Evolutionary conservation across 2,113 vertebrate species (phyloP).

Genomic region (Pangasianodon hypophthalmus): DNA sequence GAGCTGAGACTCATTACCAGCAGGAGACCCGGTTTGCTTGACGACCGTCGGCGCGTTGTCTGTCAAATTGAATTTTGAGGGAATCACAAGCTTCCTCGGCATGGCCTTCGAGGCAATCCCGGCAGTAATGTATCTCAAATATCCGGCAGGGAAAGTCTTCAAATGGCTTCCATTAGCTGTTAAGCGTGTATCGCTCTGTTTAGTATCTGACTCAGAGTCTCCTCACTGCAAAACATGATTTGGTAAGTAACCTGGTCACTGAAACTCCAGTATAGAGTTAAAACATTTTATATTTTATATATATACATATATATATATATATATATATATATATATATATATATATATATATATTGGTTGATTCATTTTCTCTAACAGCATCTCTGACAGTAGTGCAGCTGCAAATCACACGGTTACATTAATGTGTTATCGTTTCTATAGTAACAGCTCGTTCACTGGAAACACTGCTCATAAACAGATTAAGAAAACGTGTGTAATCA

Average conservation of each 20-base stretch:
- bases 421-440: not conserved
- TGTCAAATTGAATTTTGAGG: constrained; percentile 73
- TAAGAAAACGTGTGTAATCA: not conserved
- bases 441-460: not conserved
- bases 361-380: not conserved
- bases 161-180: constrained; percentile 66
- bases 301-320: not conserved
- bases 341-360: not conserved
- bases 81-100: constrained; percentile 62
- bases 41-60: constrained; percentile 63
- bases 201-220: constrained; percentile 56
- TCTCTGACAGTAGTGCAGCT: not conserved
- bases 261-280: not conserved
- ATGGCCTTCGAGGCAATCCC: constrained; percentile 69
- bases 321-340: too few relatives aligned
- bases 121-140: constrained; percentile 69
- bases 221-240: not conserved
- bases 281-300: not conserved
- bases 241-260: not conserved
- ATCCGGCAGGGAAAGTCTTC: constrained; percentile 62
- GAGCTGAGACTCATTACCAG: constrained; percentile 63
- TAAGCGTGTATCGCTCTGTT: constrained; percentile 60
- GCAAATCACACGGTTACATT: not conserved
- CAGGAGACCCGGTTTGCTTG: constrained; percentile 64
- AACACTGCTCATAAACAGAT: not conserved